Evolutionary conservation across 1,140 invertebrate genomes (phyloP).

Genomic region (Asbolus verrucosus): DNA sequence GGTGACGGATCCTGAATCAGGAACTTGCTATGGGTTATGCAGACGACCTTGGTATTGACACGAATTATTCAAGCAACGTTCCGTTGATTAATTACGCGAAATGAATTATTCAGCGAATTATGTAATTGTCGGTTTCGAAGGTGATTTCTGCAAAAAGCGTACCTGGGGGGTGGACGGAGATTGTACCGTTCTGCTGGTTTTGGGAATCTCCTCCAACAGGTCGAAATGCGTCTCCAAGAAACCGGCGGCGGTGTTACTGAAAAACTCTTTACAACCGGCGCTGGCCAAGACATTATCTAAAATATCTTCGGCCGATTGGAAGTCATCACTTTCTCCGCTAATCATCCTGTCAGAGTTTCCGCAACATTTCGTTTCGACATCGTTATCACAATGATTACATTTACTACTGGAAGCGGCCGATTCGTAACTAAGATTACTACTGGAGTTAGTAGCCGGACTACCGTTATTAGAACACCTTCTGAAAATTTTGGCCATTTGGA

Average conservation of each 20-base stretch:
- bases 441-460: slow-evolving; percentile 39
- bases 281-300: slow-evolving; percentile 63
- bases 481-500: slow-evolving; percentile 66
- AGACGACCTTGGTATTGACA: slow-evolving; percentile 1
- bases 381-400: not conserved
- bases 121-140: no score
- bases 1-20: no score
- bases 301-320: slow-evolving; percentile 66
- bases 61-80: no score
- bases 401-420: slow-evolving; percentile 65
- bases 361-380: slow-evolving; percentile 48
- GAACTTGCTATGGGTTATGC: no score
- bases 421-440: slow-evolving; percentile 69
- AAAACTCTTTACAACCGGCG: slow-evolving; percentile 63
- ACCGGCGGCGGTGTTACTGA: slow-evolving; percentile 57
- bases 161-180: slow-evolving; percentile 49
- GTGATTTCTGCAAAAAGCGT: no score
- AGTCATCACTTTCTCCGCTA: slow-evolving; percentile 61
- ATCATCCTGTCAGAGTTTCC: not conserved
- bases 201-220: slow-evolving; percentile 43
- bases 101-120: slow-evolving; percentile 20
- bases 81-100: no score
- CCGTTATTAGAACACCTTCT: slow-evolving; percentile 46
- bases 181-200: slow-evolving; percentile 42
- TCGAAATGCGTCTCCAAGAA: slow-evolving; percentile 63